phyloP scores from a whole-genome alignment of 2,113 vertebrate species.

The Plecotus auritus region DNA sequence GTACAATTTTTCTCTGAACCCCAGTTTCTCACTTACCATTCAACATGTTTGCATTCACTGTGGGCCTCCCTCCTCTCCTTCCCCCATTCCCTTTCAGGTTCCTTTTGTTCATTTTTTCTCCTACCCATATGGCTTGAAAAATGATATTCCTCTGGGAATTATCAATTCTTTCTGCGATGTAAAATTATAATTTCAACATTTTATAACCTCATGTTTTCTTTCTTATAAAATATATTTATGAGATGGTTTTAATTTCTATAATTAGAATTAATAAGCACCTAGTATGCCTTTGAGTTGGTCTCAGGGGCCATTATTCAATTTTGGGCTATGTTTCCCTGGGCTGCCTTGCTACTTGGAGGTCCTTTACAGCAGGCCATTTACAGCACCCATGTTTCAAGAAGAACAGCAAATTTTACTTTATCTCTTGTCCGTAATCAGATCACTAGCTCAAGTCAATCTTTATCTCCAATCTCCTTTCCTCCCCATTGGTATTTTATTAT shows the following conservation, averaged over 20 bases:
- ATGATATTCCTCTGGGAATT: neutral
- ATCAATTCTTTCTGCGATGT: neutral
- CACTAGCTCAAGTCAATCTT: slow-evolving; percentile 4
- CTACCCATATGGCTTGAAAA: neutral
- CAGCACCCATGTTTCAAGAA: neutral
- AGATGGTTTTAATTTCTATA: neutral
- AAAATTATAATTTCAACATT: neutral
- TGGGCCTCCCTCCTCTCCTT: neutral
- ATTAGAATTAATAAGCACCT: neutral
- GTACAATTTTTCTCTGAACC: neutral
- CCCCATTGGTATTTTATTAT: slow-evolving; percentile 51
- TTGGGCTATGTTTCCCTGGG: neutral
- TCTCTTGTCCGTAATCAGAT: slow-evolving; percentile 46
- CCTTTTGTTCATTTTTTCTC: neutral
- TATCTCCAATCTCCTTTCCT: slow-evolving; percentile 47
- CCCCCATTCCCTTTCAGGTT: neutral
- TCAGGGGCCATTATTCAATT: neutral
- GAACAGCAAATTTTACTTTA: slow-evolving; percentile 9
- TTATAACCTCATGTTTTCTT: neutral
- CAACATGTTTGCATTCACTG: neutral
- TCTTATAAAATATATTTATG: neutral
- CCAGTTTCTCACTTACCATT: neutral
- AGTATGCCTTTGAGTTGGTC: neutral
- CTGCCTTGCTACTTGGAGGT: neutral
- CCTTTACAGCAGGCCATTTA: neutral